These are phyloP conservation scores for Dysmachus trigonus DNA, from an alignment of 2,888 invertebrate species.

Conservation along the genomic window DNA sequence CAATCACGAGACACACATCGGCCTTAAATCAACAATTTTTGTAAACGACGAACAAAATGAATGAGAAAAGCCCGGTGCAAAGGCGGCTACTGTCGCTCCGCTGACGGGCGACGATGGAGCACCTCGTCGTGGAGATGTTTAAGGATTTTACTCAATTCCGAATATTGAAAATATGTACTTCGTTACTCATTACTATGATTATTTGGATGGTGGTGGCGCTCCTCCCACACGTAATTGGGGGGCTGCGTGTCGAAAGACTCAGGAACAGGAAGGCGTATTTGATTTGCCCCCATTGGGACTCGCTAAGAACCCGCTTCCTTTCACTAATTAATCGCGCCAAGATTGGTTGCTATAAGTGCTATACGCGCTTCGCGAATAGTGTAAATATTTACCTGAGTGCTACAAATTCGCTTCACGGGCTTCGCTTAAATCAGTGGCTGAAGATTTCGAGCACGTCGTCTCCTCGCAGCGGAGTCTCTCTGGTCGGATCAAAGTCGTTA, in stretches of 20 bases:
- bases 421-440: background rate
- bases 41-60: slow-evolving; percentile 31
- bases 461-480: background rate
- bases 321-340: background rate
- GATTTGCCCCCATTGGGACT: background rate
- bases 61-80: slow-evolving; percentile 18
- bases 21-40: slow-evolving; percentile 44
- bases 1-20: slow-evolving; percentile 44
- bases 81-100: slow-evolving; percentile 11
- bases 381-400: background rate
- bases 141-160: background rate
- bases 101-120: background rate
- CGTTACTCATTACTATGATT: slow-evolving; percentile 25
- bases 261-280: background rate
- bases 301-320: background rate
- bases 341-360: background rate
- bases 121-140: background rate
- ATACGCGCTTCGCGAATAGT: background rate
- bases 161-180: slow-evolving; percentile 19
- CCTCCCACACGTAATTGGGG: slow-evolving; percentile 12
- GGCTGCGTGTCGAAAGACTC: slow-evolving; percentile 9
- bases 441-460: background rate
- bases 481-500: background rate
- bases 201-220: background rate
- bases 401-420: background rate